A percentile compares a stretch with the other conserved stretches of the same genome.
Conservation (phyloP, 2,113 vertebrate genomes). For the Mus spicilegus region DNA sequence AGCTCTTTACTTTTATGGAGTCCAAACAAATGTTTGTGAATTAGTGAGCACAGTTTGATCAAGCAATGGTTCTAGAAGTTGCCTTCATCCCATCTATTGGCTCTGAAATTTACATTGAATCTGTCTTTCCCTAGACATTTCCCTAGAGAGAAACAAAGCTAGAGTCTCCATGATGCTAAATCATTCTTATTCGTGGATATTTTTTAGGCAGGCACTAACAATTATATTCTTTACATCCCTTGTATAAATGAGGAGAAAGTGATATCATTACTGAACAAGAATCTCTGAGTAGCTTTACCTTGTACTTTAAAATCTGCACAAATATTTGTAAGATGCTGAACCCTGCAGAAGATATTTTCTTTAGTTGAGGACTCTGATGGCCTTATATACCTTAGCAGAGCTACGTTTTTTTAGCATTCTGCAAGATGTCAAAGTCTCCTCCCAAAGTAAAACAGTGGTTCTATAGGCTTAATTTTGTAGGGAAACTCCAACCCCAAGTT, state of each 20-base stretch:
- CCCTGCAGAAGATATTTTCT: background rate
- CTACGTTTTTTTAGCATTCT: background rate
- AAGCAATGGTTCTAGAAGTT: background rate
- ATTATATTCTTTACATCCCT: background rate
- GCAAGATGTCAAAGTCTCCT: background rate
- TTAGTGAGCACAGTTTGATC: background rate
- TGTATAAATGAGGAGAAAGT: background rate
- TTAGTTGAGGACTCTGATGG: background rate
- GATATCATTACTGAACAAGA: background rate
- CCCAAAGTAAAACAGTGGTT: slow-evolving; percentile 7
- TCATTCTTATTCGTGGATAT: background rate
- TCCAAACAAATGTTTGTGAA: background rate
- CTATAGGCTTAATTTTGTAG: background rate
- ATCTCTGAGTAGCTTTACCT: background rate
- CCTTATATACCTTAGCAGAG: background rate
- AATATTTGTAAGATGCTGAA: background rate
- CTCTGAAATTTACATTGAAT: background rate
- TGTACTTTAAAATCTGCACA: background rate
- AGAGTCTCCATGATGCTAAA: background rate
- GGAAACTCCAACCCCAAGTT: background rate
- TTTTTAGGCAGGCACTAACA: background rate
- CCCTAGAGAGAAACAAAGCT: background rate
- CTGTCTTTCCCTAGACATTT: background rate
- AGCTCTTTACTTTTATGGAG: background rate
- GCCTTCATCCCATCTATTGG: background rate